Evolutionary conservation across 2,113 vertebrate genomes (phyloP), one percentile per base, ranked within the genome.

Genomic region (Zosterops borbonicus): DNA sequence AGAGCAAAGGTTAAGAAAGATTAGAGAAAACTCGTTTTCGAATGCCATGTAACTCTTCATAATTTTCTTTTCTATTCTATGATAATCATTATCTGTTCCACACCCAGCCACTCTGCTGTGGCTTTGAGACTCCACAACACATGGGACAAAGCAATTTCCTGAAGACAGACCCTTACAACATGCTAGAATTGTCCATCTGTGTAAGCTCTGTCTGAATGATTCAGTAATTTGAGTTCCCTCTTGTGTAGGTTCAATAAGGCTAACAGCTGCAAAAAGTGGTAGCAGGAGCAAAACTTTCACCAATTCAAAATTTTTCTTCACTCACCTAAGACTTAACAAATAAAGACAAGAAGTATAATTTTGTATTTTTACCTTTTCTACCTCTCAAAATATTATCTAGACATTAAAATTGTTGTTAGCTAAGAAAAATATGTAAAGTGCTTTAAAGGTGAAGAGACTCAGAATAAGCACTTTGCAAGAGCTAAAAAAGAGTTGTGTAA

Each of bases 1-100:
- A 92, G 83, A 92, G 83, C 89, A 92, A 91, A 92, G 95, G 59
- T 71, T 71, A 71, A 88, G 77, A 71, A 84, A 95, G 69, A 95
- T 93, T 87, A 71, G 18, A 35, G 52, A 8, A 78, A 83, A 76
- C 46, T 76, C 12, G 35, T 94, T 85, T 95, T 46, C 11, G 33
- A 87, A 77, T 86, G 58, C 29, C 39, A 8, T 39, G 35, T 60
- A 71, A 60, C 64, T 90, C 70, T 70, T 76, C 58, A 13, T 58
- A 56, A 47, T 70, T 74, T 89, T 28, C 11, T 23, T 58, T 37
- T 60, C 53, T 76, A 18, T 76, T 74, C 55, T 25, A 22, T 42
- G 39, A 52, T 79, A 85, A 63, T 78, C 3, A 0, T 52, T 87
- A 74, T 73, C 7, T 7, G n/a, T 41, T 70, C 79, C 6, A 31